A percentile compares a stretch with the other conserved stretches of the same genome.
These are phyloP conservation scores for Trissolcus brochymenae DNA, from an alignment of 2,888 invertebrate genomes.

Conservation along the genomic window DNA sequence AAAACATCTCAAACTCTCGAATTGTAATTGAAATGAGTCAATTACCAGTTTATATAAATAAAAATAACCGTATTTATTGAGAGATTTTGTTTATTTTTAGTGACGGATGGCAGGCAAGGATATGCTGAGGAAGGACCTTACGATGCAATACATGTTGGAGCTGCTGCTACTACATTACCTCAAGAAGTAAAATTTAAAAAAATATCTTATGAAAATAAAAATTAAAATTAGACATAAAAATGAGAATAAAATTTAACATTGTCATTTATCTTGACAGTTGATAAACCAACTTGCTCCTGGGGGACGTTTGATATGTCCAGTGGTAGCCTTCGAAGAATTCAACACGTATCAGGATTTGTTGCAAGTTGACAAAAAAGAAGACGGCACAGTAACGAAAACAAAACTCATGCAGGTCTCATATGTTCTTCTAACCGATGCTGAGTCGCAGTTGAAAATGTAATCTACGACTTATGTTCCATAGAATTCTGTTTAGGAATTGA, in stretches of 20 bases:
- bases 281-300: slow-evolving; percentile 93
- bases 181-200: slow-evolving; percentile 79
- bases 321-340: slow-evolving; percentile 90
- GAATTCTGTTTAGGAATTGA: slow-evolving; percentile 37
- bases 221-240: not conserved
- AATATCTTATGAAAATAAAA: too few species aligned
- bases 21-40: not conserved
- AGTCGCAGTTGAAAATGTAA: slow-evolving; percentile 78
- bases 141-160: slow-evolving; percentile 96
- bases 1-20: too few species aligned
- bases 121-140: slow-evolving; percentile 86
- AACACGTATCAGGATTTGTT: slow-evolving; percentile 78
- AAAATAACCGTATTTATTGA: not conserved
- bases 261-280: slow-evolving; percentile 81
- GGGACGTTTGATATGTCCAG: slow-evolving; percentile 93
- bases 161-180: slow-evolving; percentile 89
- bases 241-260: slow-evolving; percentile 3
- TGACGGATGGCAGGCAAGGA: slow-evolving; percentile 93
- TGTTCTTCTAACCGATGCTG: slow-evolving; percentile 95
- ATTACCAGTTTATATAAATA: not conserved
- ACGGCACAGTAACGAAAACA: slow-evolving; percentile 86
- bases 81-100: slow-evolving; percentile 76
- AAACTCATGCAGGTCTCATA: slow-evolving; percentile 97
- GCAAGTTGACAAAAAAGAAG: slow-evolving; percentile 90
- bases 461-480: slow-evolving; percentile 8